phyloP scores from a whole-genome alignment of 2,113 vertebrate species.

The Rhynchomys soricoides region DNA sequence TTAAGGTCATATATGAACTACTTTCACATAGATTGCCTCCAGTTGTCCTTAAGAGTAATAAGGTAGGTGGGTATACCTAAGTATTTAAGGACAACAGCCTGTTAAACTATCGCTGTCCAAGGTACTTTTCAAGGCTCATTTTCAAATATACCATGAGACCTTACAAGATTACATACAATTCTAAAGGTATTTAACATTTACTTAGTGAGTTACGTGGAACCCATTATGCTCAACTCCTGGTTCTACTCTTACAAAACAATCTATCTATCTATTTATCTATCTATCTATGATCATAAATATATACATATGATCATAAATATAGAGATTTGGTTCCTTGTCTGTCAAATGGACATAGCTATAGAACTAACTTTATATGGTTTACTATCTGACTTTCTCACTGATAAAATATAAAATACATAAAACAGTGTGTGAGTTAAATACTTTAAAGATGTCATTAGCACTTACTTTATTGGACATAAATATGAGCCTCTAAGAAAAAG shows the following conservation, averaged over 20 bases:
- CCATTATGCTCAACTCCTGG: background rate
- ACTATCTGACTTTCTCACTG: background rate
- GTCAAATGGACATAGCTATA: background rate
- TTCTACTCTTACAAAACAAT: background rate
- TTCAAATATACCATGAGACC: background rate
- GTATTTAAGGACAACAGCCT: background rate
- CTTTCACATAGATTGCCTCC: background rate
- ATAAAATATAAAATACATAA: slow-evolving; percentile 20
- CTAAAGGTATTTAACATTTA: background rate
- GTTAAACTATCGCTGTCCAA: background rate
- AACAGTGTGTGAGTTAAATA: background rate
- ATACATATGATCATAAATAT: background rate
- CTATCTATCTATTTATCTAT: background rate
- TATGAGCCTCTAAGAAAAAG: background rate
- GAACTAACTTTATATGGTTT: background rate
- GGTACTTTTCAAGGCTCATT: background rate
- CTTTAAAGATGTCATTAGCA: background rate
- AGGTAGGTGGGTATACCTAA: background rate
- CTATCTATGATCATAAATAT: background rate
- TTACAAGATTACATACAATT: slow-evolving; percentile 4
- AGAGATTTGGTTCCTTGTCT: background rate
- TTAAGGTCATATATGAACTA: background rate
- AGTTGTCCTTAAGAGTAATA: background rate
- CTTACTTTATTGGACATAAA: slow-evolving; percentile 4
- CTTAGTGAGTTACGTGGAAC: slow-evolving; percentile 16